Evolutionary conservation across 1,140 invertebrate species (phyloP).

Genomic region (Panagrolaimus sp.): DNA sequence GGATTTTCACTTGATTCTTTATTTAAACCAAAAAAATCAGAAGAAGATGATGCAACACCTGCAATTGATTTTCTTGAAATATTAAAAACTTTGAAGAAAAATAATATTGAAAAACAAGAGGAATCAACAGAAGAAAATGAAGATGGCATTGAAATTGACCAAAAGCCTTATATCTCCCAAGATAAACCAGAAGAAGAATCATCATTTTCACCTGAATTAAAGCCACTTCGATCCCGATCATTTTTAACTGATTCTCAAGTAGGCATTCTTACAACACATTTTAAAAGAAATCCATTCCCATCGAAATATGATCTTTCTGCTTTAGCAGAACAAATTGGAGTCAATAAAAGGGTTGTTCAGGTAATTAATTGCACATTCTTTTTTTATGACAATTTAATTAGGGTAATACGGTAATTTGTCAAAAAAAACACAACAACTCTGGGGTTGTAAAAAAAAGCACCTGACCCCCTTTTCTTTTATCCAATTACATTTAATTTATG

Average conservation of each 20-base stretch:
- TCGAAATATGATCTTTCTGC: conserved; percentile 82
- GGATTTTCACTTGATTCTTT: conserved; percentile 11
- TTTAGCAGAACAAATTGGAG: conserved; percentile 79
- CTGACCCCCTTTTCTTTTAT: background rate
- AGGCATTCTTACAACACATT: conserved; percentile 77
- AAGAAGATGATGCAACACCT: background rate
- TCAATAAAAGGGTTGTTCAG: conserved; percentile 86
- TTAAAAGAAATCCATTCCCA: conserved; percentile 79
- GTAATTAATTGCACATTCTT: conserved; percentile 23
- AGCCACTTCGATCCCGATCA: conserved; percentile 71
- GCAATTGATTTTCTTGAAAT: conserved; percentile 8
- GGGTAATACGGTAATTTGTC: too few species aligned
- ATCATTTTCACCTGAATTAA: background rate
- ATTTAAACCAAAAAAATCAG: conserved; percentile 7
- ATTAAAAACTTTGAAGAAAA: background rate
- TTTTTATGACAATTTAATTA: too few species aligned
- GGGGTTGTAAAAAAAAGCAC: background rate
- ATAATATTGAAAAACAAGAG: background rate
- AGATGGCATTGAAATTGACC: background rate
- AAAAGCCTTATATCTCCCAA: background rate
- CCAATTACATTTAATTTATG: too few species aligned
- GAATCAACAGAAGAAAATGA: background rate
- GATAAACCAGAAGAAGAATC: background rate
- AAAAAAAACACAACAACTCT: too few species aligned
- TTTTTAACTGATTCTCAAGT: conserved; percentile 88